These are phyloP conservation scores for Clarias laeviceps DNA, from an alignment of 2,797 vertebrate species.

Conservation along the genomic window DNA sequence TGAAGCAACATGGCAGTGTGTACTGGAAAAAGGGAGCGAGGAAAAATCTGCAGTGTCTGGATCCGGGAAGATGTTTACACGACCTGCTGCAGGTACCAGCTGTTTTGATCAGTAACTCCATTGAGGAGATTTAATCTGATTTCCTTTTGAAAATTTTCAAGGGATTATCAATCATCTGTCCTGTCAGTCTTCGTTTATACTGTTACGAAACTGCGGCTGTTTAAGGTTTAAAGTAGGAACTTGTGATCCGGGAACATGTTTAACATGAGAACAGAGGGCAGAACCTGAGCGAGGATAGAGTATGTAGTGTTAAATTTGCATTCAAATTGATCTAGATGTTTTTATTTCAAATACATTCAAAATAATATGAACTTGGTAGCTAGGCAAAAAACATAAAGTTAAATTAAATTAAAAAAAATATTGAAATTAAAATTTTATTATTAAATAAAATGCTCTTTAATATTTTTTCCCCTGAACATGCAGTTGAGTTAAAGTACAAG, in stretches of 20 bases:
- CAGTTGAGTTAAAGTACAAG: neutral
- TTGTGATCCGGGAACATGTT: neutral
- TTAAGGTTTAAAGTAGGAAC: slow-evolving; percentile 14
- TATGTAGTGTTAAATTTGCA: neutral
- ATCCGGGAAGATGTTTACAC: slow-evolving; percentile 71
- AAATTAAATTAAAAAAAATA: no score
- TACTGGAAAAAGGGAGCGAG: slow-evolving; percentile 86
- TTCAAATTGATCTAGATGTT: neutral
- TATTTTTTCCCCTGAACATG: neutral
- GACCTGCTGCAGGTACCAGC: slow-evolving; percentile 79
- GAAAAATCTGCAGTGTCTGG: slow-evolving; percentile 68
- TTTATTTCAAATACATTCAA: neutral
- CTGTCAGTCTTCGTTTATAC: neutral
- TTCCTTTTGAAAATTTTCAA: slow-evolving; percentile 21
- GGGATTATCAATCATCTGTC: neutral
- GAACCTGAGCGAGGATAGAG: slow-evolving; percentile 1
- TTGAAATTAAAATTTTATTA: no score
- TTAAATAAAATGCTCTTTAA: no score
- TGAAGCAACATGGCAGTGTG: slow-evolving; percentile 93
- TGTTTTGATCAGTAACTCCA: neutral
- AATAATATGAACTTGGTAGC: neutral
- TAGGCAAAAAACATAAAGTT: neutral
- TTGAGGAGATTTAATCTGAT: neutral
- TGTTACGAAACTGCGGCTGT: slow-evolving; percentile 5
- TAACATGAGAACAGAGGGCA: slow-evolving; percentile 12